Base-by-base conservation (phyloP, 2,888 invertebrate genomes). In the Lochmaea capreae region DNA sequence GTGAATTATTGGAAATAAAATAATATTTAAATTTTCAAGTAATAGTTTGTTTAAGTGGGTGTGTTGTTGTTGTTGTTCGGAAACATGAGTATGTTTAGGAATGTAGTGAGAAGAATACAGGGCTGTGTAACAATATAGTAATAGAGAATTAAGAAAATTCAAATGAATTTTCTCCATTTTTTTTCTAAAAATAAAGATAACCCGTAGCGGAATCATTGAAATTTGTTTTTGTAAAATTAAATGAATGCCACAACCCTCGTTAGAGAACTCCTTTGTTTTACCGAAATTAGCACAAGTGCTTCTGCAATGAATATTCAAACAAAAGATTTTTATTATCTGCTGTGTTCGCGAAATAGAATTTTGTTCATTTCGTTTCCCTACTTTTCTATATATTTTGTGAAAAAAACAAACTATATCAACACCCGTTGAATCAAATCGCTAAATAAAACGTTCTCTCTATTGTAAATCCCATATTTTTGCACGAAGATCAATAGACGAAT, bases 281-380 rank as follows among this genome's bases (percentile, higher is more conserved):
- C 52, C n/a, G 52, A 52, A 52, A 52, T 52, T 52, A 52, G 52
- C 52, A 52, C 52, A 52, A 52, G 52, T 52, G n/a, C 52, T 52
- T 52, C 16, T n/a, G 52, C 52, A 52, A 52, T 52, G n/a, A 4
- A 52, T 16, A 52, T 52, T 52, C 52, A n/a, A 52, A 52, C 52
- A 52, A 52, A 52, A 52, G 52, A 52, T 52, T 52, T n/a, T 52
- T 52, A 52, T 52, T 52, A 16, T 52, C n/a, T 52, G 52, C n/a
- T 52, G n/a, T 52, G n/a, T n/a, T 52, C 0, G n/a, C n/a, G 16
- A 14, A 52, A 52, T 52, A 52, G 52, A 52, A 52, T 52, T 52
- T 52, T 52, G 52, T 3, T n/a, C 49, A 52, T 52, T 52, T 52
- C 52, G n/a, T 52, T n/a, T n/a, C n/a, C 3, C 52, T 4, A 14